These are phyloP conservation scores for Rhingia campestris DNA, from an alignment of 2,888 invertebrate genomes.

Conservation along the genomic window DNA sequence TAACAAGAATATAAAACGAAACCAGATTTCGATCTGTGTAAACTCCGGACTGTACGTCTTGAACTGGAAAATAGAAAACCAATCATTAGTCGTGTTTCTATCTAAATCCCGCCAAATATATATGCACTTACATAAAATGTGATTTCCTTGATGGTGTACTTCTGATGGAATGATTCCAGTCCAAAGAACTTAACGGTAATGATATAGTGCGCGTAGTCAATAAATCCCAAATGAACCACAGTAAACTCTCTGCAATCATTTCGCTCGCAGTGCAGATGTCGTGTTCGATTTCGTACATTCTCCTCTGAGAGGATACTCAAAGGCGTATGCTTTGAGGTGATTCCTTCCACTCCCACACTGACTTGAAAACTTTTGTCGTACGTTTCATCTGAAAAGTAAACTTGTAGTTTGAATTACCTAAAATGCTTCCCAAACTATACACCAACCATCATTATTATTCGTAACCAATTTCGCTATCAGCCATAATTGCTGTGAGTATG, in stretches of 20 bases:
- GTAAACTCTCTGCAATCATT: conserved; percentile 94
- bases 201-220: conserved; percentile 94
- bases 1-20: conserved; percentile 95
- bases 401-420: not conserved
- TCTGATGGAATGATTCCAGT: conserved; percentile 91
- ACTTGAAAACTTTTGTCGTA: conserved; percentile 95
- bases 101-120: not conserved
- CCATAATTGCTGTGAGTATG: conserved; percentile 97
- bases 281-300: conserved; percentile 89
- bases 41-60: conserved; percentile 98
- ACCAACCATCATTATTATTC: conserved; percentile 91
- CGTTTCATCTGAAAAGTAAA: conserved; percentile 88
- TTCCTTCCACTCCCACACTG: conserved; percentile 91
- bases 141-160: conserved; percentile 92
- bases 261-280: conserved; percentile 91
- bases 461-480: conserved; percentile 93
- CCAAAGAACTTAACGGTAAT: conserved; percentile 93
- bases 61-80: conserved; percentile 87
- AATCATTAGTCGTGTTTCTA: conserved; percentile 8
- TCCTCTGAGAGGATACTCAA: conserved; percentile 86
- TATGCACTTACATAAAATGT: conserved; percentile 90
- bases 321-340: conserved; percentile 89
- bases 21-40: conserved; percentile 98
- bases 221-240: conserved; percentile 93
- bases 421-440: not conserved